Conservation (phyloP, 37 sponge, comb jelly and placozoan species). For the Halichondria panicea region DNA sequence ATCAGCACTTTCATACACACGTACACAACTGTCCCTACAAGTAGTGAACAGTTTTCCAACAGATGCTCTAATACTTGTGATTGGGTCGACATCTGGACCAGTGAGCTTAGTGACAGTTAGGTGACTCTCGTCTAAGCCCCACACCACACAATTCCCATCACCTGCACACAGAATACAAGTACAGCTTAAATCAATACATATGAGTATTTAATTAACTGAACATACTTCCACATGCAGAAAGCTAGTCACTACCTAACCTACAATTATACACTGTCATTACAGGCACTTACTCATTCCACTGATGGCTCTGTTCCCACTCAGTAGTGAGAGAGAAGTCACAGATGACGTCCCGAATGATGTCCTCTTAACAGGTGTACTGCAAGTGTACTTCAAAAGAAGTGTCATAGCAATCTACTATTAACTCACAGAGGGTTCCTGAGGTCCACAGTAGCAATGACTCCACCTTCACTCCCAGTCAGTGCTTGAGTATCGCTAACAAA, state of each 20-base stretch:
- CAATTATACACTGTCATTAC: too few species aligned
- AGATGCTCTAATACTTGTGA: conserved; percentile 25
- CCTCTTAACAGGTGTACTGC: conserved; percentile 5
- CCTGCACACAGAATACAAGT: too few species aligned
- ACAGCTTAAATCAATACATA: too few species aligned
- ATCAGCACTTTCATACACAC: conserved; percentile 37
- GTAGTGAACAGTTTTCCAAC: conserved; percentile 35
- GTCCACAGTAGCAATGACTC: conserved; percentile 33
- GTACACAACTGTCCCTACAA: conserved; percentile 57
- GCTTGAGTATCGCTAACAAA: conserved; percentile 24
- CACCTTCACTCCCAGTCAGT: conserved; percentile 50
- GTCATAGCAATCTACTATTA: background rate
- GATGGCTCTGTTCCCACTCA: conserved; percentile 14
- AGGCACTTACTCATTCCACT: conserved; percentile 25
- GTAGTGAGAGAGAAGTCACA: conserved; percentile 9
- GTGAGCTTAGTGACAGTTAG: too few species aligned
- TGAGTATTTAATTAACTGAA: too few species aligned
- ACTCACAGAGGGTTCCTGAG: conserved; percentile 36
- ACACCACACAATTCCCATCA: too few species aligned
- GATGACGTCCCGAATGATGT: background rate
- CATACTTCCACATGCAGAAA: too few species aligned
- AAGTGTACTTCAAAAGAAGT: background rate
- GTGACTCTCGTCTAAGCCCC: too few species aligned
- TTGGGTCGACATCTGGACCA: conserved; percentile 50
- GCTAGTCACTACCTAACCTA: too few species aligned